Conservation (phyloP, 2,888 invertebrate genomes). For the Trypoxylon attenuatum region DNA sequence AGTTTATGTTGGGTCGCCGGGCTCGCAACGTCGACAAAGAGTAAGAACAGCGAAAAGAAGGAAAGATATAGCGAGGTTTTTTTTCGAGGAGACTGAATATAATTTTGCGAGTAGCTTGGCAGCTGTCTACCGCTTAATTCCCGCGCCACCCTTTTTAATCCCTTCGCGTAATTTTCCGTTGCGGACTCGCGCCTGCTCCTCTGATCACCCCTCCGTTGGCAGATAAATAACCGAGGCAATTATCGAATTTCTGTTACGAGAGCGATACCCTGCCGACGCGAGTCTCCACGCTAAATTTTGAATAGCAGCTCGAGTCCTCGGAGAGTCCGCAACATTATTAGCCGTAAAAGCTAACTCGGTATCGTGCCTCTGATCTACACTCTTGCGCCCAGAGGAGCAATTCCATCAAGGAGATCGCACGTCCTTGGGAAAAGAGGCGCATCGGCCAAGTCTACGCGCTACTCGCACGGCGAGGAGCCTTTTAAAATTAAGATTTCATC, state of each 20-base stretch:
- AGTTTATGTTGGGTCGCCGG: too few relatives aligned
- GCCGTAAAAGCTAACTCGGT: constrained; percentile 22
- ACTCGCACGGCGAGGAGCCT: constrained; percentile 7
- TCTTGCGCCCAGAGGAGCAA: constrained; percentile 17
- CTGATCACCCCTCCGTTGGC: too few relatives aligned
- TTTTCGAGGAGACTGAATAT: too few relatives aligned
- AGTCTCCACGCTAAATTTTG: constrained; percentile 22
- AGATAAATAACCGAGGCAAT: neutral
- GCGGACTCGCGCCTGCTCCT: too few relatives aligned
- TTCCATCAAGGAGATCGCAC: constrained; percentile 27
- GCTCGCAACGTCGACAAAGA: too few relatives aligned
- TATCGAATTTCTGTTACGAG: neutral
- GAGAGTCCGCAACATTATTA: constrained; percentile 9
- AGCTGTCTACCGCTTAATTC: too few relatives aligned
- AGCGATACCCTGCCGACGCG: neutral
- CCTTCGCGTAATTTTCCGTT: too few relatives aligned
- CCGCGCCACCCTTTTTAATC: too few relatives aligned
- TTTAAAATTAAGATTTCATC: constrained; percentile 28
- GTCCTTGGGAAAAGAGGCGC: constrained; percentile 11
- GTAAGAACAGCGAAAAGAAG: too few relatives aligned
- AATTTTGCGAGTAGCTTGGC: too few relatives aligned
- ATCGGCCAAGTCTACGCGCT: constrained; percentile 8
- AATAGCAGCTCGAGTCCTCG: neutral
- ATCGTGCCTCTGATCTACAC: constrained; percentile 1
- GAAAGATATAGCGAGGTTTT: too few relatives aligned